These are phyloP conservation scores for Ptychodera flava DNA, from an alignment of 35 echinoderm and acorn worm species.

Conservation along the genomic window DNA sequence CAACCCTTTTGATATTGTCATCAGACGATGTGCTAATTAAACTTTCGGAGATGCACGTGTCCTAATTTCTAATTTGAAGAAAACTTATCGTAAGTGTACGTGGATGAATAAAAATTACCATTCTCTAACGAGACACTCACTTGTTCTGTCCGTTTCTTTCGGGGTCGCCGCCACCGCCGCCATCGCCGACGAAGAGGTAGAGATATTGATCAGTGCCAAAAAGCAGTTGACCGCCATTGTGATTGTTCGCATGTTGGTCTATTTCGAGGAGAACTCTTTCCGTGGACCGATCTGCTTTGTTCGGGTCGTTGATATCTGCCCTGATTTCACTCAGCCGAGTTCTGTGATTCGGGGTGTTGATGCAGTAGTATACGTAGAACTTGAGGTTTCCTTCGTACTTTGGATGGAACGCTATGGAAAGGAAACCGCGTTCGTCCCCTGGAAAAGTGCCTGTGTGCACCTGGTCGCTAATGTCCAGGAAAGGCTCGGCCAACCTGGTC, in stretches of 20 bases:
- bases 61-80: too few relatives aligned
- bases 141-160: not conserved
- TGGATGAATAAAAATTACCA: too few relatives aligned
- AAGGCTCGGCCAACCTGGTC: not conserved
- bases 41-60: too few relatives aligned
- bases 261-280: not conserved
- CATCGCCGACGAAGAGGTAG: not conserved
- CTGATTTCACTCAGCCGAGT: not conserved
- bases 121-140: too few relatives aligned
- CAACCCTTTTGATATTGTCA: too few relatives aligned
- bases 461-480: not conserved
- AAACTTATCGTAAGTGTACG: too few relatives aligned
- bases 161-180: not conserved
- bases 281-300: not conserved
- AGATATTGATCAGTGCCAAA: not conserved
- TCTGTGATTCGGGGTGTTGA: not conserved
- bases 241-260: not conserved
- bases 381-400: not conserved
- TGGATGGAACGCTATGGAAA: not conserved
- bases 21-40: too few relatives aligned
- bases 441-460: not conserved
- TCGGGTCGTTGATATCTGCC: not conserved
- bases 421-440: not conserved
- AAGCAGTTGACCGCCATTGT: not conserved
- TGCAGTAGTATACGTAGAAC: not conserved